Percentiles rank a stretch among this genome's conserved stretches.
phyloP scores from a whole-genome alignment of 2,888 invertebrate genomes.

The Clitarchus hookeri region DNA sequence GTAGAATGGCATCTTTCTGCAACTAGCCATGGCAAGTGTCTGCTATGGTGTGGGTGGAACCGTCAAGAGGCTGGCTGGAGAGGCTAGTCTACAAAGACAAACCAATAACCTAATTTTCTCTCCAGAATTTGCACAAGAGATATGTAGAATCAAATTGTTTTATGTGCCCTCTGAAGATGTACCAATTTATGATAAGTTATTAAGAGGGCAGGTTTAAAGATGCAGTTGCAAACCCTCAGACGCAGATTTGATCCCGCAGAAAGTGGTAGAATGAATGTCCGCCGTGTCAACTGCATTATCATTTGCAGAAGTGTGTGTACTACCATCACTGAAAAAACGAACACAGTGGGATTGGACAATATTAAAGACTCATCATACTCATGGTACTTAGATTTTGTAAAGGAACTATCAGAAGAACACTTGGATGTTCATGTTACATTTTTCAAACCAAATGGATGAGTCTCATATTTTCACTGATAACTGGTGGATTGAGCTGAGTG shows the following conservation, averaged over 20 bases:
- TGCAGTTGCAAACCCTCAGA: background rate
- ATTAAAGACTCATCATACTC: background rate
- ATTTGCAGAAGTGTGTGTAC: background rate
- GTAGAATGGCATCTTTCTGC: constrained; percentile 37
- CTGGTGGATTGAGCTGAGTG: too few species aligned
- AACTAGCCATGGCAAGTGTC: constrained; percentile 28
- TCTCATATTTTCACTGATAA: background rate
- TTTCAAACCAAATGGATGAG: background rate
- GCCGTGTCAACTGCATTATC: background rate
- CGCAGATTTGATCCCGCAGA: background rate
- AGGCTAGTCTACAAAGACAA: constrained; percentile 32
- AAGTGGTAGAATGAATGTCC: background rate
- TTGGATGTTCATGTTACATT: background rate
- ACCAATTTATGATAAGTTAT: background rate
- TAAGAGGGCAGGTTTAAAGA: background rate
- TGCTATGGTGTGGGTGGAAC: constrained; percentile 32
- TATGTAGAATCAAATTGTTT: background rate
- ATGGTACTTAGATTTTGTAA: background rate
- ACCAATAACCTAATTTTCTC: background rate
- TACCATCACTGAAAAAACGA: too few species aligned
- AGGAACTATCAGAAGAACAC: background rate
- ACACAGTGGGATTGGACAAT: background rate
- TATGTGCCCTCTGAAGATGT: background rate
- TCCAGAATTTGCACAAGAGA: background rate
- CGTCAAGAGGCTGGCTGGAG: constrained; percentile 25